These are phyloP conservation scores for Diplodus puntazzo DNA, from an alignment of 2,797 vertebrate species.

Conservation along the genomic window DNA sequence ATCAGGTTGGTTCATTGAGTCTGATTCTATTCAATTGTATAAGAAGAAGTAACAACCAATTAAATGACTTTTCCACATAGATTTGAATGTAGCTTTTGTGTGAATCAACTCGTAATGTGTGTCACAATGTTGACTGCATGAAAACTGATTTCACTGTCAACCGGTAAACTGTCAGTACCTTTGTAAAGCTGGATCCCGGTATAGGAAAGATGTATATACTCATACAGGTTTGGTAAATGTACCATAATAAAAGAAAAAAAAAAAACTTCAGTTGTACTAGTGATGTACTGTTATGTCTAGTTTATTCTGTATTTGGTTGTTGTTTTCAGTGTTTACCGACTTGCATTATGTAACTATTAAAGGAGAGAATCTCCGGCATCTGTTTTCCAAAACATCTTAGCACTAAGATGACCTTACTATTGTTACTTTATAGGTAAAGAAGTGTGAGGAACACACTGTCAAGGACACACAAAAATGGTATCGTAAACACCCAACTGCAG, in stretches of 20 bases:
- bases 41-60: too few species aligned
- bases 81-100: too few species aligned
- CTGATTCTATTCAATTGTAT: too few species aligned
- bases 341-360: not conserved
- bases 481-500: not conserved
- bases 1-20: too few species aligned
- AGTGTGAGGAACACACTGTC: not conserved
- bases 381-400: not conserved
- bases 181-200: not conserved
- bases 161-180: too few species aligned
- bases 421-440: not conserved
- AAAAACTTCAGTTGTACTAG: not conserved
- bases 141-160: slow-evolving; percentile 8
- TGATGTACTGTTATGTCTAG: not conserved
- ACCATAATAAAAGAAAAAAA: not conserved
- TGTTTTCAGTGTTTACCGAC: not conserved
- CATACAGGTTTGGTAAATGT: not conserved
- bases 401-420: not conserved
- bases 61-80: too few species aligned
- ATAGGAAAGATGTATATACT: not conserved
- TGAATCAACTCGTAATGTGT: not conserved
- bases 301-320: not conserved
- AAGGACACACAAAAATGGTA: not conserved
- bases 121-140: not conserved
- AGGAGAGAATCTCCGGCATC: not conserved